These are phyloP conservation scores for Engystomops pustulosus DNA, from an alignment of 2,113 vertebrate species.

Conservation along the genomic window DNA sequence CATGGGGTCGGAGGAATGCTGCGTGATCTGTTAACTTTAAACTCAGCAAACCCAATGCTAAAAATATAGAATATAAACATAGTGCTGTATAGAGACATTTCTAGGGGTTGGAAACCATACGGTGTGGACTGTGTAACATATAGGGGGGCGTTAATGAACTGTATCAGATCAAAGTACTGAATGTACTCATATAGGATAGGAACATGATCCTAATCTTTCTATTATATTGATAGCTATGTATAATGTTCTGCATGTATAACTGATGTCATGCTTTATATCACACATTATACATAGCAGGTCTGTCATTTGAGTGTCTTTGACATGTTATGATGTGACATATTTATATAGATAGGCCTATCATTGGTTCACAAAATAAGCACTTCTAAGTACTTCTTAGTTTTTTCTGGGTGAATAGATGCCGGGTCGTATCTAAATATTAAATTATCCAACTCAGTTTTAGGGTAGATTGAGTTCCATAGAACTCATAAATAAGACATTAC, in stretches of 20 bases:
- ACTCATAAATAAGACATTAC: too few relatives aligned
- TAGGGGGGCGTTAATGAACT: neutral
- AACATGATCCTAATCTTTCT: neutral
- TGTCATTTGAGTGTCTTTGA: neutral
- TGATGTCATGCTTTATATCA: neutral
- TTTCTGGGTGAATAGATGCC: too few relatives aligned
- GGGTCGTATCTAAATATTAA: too few relatives aligned
- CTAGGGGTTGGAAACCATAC: neutral
- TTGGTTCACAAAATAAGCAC: too few relatives aligned
- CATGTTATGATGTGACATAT: neutral
- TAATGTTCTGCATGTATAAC: neutral
- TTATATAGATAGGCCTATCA: too few relatives aligned
- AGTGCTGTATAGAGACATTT: conserved; percentile 25
- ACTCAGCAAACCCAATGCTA: conserved; percentile 49
- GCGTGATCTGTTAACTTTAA: conserved; percentile 51
- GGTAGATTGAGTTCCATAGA: too few relatives aligned
- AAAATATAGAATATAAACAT: conserved; percentile 48
- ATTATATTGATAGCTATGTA: neutral
- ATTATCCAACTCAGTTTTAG: too few relatives aligned
- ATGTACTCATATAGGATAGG: too few relatives aligned
- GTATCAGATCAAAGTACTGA: neutral
- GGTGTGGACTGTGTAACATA: neutral
- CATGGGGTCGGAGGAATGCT: conserved; percentile 42
- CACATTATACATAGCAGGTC: neutral
- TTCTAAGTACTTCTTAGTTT: too few relatives aligned